Conservation (phyloP, 2,888 invertebrate genomes). For the Drosophila demipolita region DNA sequence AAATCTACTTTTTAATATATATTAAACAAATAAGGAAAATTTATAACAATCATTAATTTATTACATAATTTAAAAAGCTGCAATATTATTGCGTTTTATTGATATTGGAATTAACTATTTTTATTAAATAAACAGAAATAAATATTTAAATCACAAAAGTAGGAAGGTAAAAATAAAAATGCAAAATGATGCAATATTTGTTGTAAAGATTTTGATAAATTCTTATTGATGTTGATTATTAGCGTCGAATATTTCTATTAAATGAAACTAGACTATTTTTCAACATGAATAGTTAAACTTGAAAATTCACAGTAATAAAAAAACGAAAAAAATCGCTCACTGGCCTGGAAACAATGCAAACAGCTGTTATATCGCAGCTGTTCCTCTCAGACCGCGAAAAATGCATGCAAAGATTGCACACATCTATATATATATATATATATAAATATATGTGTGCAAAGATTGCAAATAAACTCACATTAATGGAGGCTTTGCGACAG, state of each 20-base stretch:
- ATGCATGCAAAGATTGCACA: slow-evolving; percentile 5
- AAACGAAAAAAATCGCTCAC: not conserved
- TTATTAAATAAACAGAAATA: not conserved
- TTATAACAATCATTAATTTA: not conserved
- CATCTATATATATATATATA: not conserved
- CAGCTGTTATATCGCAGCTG: slow-evolving; percentile 44
- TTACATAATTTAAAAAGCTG: not conserved
- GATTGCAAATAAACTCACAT: not conserved
- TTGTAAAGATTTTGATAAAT: not conserved
- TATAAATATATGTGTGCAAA: too few relatives aligned
- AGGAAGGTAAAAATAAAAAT: not conserved
- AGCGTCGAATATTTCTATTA: not conserved
- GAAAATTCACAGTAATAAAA: not conserved
- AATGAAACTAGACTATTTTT: not conserved
- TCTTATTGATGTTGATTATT: not conserved
- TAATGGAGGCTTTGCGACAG: not conserved
- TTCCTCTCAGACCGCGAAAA: slow-evolving; percentile 9
- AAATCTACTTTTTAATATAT: not conserved
- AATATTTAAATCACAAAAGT: not conserved
- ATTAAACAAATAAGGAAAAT: not conserved
- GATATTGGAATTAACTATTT: not conserved
- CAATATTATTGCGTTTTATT: not conserved
- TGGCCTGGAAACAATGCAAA: slow-evolving; percentile 10
- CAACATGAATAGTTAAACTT: not conserved
- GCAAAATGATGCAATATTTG: not conserved